These are phyloP conservation scores for Natator depressus DNA, from an alignment of 2,113 vertebrate species.

Conservation along the genomic window DNA sequence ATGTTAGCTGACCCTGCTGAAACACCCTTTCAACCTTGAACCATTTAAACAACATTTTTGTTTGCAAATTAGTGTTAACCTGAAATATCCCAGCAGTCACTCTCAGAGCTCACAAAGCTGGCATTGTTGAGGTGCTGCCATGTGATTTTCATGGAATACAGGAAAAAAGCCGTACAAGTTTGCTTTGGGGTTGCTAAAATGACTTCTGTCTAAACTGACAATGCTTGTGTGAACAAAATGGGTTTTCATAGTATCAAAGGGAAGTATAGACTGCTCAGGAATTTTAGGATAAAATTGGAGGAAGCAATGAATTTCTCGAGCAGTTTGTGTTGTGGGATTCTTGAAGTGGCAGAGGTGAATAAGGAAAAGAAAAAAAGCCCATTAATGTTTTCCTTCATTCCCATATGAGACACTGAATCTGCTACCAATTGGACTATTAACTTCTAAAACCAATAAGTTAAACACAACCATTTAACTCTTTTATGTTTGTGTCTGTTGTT, in stretches of 20 bases:
- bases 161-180: not conserved
- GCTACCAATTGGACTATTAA: constrained; percentile 25
- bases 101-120: not conserved
- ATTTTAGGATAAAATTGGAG: not conserved
- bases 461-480: constrained; percentile 53
- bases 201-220: not conserved
- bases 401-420: not conserved
- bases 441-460: constrained; percentile 34
- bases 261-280: not conserved
- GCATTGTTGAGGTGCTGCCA: not conserved
- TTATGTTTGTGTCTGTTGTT: constrained; percentile 60
- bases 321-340: not conserved
- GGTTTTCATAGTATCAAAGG: not conserved
- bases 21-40: not conserved
- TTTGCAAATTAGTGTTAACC: not conserved
- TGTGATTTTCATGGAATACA: not conserved
- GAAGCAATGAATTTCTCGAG: not conserved
- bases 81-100: not conserved
- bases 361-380: not conserved
- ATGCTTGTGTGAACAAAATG: not conserved
- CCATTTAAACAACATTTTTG: not conserved
- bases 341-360: not conserved
- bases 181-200: not conserved
- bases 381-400: not conserved
- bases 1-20: not conserved